Evolutionary conservation across 2,888 invertebrate species (phyloP).

Genomic region (Pharmacophagus antenor): DNA sequence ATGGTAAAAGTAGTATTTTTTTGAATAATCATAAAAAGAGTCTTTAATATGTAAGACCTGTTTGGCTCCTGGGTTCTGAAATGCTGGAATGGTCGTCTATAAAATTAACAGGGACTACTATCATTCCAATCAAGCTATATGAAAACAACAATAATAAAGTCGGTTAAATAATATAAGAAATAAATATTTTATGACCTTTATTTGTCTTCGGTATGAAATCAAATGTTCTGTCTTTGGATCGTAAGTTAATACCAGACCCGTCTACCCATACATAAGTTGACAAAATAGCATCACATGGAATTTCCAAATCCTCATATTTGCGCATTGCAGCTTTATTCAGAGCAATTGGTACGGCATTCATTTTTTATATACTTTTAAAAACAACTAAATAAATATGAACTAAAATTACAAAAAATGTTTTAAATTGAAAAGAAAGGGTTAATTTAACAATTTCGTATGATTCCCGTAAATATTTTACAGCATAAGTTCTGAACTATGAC

Average conservation of each 20-base stretch:
- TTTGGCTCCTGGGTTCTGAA: no score
- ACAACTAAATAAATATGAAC: not conserved
- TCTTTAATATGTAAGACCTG: no score
- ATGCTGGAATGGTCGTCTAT: no score
- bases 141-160: not conserved
- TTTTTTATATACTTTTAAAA: conserved; percentile 36
- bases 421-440: not conserved
- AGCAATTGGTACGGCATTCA: conserved; percentile 62
- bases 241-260: conserved; percentile 84
- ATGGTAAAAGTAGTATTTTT: no score
- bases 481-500: not conserved
- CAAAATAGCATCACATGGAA: conserved; percentile 81
- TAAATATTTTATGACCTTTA: conserved; percentile 53
- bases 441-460: not conserved
- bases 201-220: conserved; percentile 82
- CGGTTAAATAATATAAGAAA: not conserved
- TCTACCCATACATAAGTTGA: conserved; percentile 89
- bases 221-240: conserved; percentile 86
- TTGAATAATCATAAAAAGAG: no score
- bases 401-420: not conserved
- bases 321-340: conserved; percentile 76
- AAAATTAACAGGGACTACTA: no score
- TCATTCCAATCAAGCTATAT: no score
- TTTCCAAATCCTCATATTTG: conserved; percentile 81
- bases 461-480: not conserved